Base-by-base conservation (phyloP, 2,888 invertebrate genomes). In the Agapostemon virescens region DNA sequence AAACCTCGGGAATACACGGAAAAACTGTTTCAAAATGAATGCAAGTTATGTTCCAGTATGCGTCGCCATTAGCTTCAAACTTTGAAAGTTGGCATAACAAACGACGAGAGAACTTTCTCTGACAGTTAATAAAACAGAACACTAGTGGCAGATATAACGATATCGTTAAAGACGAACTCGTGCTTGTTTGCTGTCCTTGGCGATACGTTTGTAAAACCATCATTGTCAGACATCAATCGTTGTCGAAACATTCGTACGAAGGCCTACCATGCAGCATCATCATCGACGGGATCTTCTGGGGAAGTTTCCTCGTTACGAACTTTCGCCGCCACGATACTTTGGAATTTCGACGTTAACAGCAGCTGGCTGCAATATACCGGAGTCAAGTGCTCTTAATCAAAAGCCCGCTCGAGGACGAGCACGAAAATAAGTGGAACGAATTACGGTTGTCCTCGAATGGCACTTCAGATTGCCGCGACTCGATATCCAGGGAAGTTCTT, bases 221-320 rank as follows among this genome's bases (percentile, higher is more conserved):
- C 30, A n/a, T n/a, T n/a, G 33, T 36, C n/a, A 64, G 40, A 42
- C 36, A 45, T 45, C 36, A 26, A 55, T 23, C 69, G 30, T 1
- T 63, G 23, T 11, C 26, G 33, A 2, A 9, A 17, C 33, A 64
- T 64, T 58, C 67, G 26, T n/a, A 38, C 6, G 26, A 15, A 68
- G 38, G 67, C 49, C 38, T 63, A 61, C 23, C 76, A n/a, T 3
- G 30, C 17, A 23, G 30, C 40, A 55, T 66, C 49, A 26, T 76
- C 64, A 17, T 45, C 42, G 23, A 33, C 40, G 36, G 33, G 36
- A 79, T 79, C 74, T 71, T 70, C 36, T 49, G 30, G 45, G 66
- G 66, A 89, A 89, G 85, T 89, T 89, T 85, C 78, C 88, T 85
- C 88, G 86, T 88, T 89, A 87, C 81, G 79, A 82, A 85, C 79